These are phyloP conservation scores for Dioctria rufipes DNA, from an alignment of 2,888 invertebrate genomes.

Conservation along the genomic window DNA sequence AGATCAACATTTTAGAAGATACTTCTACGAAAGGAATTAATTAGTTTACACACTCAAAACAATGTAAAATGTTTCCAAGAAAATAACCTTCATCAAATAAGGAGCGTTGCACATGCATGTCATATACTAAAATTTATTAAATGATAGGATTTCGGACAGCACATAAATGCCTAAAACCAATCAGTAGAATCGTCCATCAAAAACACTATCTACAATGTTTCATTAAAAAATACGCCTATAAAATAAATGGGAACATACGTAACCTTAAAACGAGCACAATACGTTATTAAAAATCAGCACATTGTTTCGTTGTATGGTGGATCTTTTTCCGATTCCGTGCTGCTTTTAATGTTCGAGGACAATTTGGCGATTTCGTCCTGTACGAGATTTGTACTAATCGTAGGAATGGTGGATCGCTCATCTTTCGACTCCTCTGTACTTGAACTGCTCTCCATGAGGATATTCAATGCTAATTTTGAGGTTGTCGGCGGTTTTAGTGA, in stretches of 20 bases:
- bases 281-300: slow-evolving; percentile 66
- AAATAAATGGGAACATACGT: background rate
- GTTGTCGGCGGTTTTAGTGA: slow-evolving; percentile 66
- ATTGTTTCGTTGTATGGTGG: slow-evolving; percentile 71
- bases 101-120: too few species aligned
- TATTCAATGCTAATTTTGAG: slow-evolving; percentile 68
- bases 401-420: slow-evolving; percentile 66
- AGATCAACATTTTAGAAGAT: too few species aligned
- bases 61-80: too few species aligned
- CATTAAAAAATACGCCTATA: background rate
- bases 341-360: slow-evolving; percentile 71
- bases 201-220: slow-evolving; percentile 11
- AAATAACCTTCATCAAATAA: too few species aligned
- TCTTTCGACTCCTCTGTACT: slow-evolving; percentile 71
- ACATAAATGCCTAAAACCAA: background rate
- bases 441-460: slow-evolving; percentile 71
- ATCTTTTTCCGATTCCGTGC: slow-evolving; percentile 71
- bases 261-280: background rate
- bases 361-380: slow-evolving; percentile 72
- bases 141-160: too few species aligned
- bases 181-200: slow-evolving; percentile 19
- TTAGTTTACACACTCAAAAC: too few species aligned
- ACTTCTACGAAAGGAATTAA: too few species aligned
- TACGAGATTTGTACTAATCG: slow-evolving; percentile 70
- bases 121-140: too few species aligned